Conservation (phyloP, 2,113 vertebrate species). For the Puffinus mauretanicus region DNA sequence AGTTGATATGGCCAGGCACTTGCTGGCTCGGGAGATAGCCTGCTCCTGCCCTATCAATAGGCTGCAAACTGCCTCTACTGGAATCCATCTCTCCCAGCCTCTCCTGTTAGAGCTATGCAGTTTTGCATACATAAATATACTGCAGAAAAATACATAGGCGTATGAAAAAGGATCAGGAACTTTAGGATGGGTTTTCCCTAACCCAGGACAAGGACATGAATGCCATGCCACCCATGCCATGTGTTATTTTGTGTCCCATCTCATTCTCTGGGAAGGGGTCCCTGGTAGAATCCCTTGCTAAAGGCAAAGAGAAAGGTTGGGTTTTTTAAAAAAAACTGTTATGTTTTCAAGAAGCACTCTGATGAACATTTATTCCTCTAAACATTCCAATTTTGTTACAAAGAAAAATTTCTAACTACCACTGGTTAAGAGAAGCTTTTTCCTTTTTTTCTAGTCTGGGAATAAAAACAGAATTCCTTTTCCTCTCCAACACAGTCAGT, state of each 20-base stretch:
- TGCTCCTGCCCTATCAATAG: neutral
- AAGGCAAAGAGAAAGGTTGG: neutral
- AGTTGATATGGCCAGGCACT: neutral
- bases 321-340: neutral
- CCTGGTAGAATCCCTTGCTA: neutral
- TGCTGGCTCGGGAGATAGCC: neutral
- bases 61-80: neutral
- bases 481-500: neutral
- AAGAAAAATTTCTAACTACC: neutral
- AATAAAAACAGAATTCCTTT: neutral
- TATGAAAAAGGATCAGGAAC: neutral
- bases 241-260: neutral
- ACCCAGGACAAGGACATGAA: neutral
- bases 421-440: neutral
- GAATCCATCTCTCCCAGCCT: neutral
- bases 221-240: neutral
- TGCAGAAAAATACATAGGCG: neutral
- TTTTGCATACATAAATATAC: neutral
- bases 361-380: neutral
- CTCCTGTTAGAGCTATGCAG: neutral
- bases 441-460: neutral
- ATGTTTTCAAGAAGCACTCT: neutral
- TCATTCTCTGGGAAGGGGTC: neutral
- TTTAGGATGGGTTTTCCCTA: neutral
- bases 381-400: neutral